These are phyloP conservation scores for Chrysolina oricalcia DNA, from an alignment of 2,888 invertebrate species.

Conservation along the genomic window DNA sequence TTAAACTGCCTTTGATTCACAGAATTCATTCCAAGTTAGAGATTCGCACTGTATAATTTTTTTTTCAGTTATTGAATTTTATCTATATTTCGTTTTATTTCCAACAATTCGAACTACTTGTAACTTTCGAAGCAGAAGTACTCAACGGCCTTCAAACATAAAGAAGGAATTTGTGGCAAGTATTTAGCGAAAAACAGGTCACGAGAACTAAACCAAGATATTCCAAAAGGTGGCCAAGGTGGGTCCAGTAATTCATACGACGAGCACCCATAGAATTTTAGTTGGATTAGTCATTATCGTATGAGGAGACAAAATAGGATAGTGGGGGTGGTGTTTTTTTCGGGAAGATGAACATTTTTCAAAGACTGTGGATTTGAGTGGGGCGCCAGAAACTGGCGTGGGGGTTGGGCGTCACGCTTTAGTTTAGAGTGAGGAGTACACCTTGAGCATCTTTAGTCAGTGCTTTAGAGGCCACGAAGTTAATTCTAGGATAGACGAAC, in stretches of 20 bases:
- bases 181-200: slow-evolving; percentile 19
- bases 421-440: slow-evolving; percentile 70
- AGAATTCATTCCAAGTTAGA: no score
- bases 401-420: slow-evolving; percentile 68
- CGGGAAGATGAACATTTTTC: slow-evolving; percentile 44
- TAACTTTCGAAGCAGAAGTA: background rate
- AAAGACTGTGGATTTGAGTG: slow-evolving; percentile 44
- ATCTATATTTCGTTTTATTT: background rate
- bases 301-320: slow-evolving; percentile 55
- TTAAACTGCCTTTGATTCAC: no score
- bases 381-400: slow-evolving; percentile 59
- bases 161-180: slow-evolving; percentile 8
- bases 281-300: slow-evolving; percentile 66
- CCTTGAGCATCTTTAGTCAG: slow-evolving; percentile 70
- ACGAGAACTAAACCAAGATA: slow-evolving; percentile 25
- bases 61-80: background rate
- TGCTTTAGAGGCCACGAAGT: slow-evolving; percentile 72
- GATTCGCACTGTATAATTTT: no score
- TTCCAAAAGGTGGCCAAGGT: slow-evolving; percentile 23
- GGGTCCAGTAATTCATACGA: slow-evolving; percentile 20
- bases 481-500: slow-evolving; percentile 71
- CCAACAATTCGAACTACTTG: background rate
- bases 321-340: slow-evolving; percentile 62
- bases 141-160: background rate
- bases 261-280: slow-evolving; percentile 55